These are phyloP conservation scores for Pardalotus punctatus DNA, from an alignment of 2,113 vertebrate species.

Conservation along the genomic window DNA sequence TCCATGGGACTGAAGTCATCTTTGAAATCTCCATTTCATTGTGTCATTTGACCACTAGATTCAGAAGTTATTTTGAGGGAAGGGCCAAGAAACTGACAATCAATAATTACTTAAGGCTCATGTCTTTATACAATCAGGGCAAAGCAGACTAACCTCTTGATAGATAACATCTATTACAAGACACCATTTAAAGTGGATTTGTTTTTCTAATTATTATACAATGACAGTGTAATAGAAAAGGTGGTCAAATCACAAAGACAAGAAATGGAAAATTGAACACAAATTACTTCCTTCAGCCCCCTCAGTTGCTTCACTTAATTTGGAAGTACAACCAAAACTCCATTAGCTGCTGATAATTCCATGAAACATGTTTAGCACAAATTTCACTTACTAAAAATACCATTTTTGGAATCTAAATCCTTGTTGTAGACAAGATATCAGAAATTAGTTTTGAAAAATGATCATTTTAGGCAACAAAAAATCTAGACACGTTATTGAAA, in stretches of 20 bases:
- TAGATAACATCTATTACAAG: background rate
- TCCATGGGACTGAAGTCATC: background rate
- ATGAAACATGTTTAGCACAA: background rate
- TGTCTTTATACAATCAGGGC: background rate
- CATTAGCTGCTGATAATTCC: background rate
- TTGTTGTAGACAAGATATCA: background rate
- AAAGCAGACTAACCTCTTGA: background rate
- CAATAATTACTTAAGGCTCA: background rate
- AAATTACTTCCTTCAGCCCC: background rate
- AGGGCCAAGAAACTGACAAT: background rate
- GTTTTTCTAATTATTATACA: background rate
- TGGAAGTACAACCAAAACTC: background rate
- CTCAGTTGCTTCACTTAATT: background rate
- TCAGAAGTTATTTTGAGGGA: background rate
- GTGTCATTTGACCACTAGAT: background rate
- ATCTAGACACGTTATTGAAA: background rate
- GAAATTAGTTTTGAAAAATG: background rate
- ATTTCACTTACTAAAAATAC: background rate
- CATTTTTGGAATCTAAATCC: background rate
- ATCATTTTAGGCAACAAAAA: background rate
- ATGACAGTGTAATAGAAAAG: background rate
- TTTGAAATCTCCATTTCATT: background rate
- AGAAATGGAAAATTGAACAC: background rate
- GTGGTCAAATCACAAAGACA: background rate
- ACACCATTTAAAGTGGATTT: background rate